phyloP scores from a whole-genome alignment of 1,140 invertebrate species.

The Rhopalosiphum maidis region DNA sequence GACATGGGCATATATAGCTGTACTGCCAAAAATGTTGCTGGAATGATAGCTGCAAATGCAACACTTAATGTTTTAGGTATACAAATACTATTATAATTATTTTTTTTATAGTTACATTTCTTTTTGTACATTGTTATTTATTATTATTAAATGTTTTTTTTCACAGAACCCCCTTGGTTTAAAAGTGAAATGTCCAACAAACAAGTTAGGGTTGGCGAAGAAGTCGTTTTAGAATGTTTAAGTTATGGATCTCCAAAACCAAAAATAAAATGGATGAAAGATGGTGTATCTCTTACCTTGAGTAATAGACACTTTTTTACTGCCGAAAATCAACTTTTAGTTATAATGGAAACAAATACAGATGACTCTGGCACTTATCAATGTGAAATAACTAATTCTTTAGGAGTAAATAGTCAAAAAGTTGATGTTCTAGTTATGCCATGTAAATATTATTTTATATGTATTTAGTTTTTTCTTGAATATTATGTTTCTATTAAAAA shows the following conservation, averaged over 20 bases:
- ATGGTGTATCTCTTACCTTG: conserved; percentile 75
- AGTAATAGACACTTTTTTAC: conserved; percentile 79
- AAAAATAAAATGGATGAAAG: conserved; percentile 87
- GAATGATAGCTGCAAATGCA: conserved; percentile 84
- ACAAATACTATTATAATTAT: neutral
- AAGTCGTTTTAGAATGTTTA: conserved; percentile 87
- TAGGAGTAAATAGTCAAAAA: conserved; percentile 72
- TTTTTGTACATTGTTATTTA: neutral
- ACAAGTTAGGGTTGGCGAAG: conserved; percentile 77
- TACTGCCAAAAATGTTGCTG: conserved; percentile 88
- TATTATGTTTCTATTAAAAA: neutral
- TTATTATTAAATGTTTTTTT: conserved; percentile 51
- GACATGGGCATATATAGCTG: conserved; percentile 95
- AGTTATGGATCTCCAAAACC: conserved; percentile 85
- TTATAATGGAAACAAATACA: conserved; percentile 80
- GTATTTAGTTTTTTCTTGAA: neutral
- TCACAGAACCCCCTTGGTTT: conserved; percentile 82
- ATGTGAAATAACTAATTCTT: conserved; percentile 85
- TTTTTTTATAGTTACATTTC: neutral
- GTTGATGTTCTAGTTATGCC: conserved; percentile 68
- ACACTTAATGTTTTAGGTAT: conserved; percentile 83
- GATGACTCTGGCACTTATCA: conserved; percentile 85
- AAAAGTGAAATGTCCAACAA: conserved; percentile 85
- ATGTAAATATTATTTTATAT: conserved; percentile 62
- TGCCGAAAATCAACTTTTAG: conserved; percentile 82